Percentiles rank a stretch among this genome's conserved stretches.
Conservation (phyloP, 2,888 invertebrate species). For the Nomada goodeniana region DNA sequence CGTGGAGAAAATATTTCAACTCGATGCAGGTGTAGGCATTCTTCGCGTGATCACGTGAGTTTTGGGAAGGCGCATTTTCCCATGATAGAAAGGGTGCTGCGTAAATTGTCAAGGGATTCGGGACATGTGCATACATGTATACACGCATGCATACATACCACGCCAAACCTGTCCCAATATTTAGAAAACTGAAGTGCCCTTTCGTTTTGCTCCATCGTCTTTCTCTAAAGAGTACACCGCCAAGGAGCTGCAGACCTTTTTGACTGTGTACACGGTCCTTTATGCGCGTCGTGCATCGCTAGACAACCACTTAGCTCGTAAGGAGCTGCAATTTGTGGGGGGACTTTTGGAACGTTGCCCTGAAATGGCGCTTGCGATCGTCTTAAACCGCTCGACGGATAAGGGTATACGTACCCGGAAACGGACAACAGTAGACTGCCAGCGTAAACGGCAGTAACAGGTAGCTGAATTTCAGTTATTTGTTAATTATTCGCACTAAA, state of each 20-base stretch:
- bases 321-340: slow-evolving; percentile 62
- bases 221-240: slow-evolving; percentile 59
- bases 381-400: slow-evolving; percentile 12
- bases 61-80: slow-evolving; percentile 31
- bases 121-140: not conserved
- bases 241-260: slow-evolving; percentile 65
- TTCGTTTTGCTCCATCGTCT: slow-evolving; percentile 49
- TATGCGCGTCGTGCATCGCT: slow-evolving; percentile 57
- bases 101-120: slow-evolving; percentile 51
- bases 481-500: not conserved
- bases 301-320: slow-evolving; percentile 63
- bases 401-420: not conserved
- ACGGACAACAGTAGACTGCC: not conserved
- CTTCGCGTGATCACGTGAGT: slow-evolving; percentile 14
- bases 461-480: not conserved
- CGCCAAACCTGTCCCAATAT: slow-evolving; percentile 73
- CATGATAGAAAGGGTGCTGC: slow-evolving; percentile 56
- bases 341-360: slow-evolving; percentile 35
- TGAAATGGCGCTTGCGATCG: slow-evolving; percentile 36
- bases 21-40: not conserved
- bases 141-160: not conserved
- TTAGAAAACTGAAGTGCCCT: slow-evolving; percentile 68
- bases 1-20: not conserved
- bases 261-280: slow-evolving; percentile 66
- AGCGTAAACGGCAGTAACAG: not conserved